Percentiles rank a stretch among this genome's conserved stretches.
Conservation (phyloP, 1,140 invertebrate species). For the Trichonephila inaurata region DNA sequence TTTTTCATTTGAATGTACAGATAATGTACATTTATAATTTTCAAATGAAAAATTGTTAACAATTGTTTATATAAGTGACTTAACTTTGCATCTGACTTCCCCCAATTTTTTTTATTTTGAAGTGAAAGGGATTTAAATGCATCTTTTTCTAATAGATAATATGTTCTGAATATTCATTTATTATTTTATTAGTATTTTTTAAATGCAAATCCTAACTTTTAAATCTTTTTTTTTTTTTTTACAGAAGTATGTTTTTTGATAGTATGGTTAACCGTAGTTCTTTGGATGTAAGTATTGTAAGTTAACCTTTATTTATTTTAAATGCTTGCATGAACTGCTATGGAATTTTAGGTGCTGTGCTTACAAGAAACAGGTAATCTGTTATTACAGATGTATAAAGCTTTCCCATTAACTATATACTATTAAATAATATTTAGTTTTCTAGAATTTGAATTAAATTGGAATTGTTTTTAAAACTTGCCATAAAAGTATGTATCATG, state of each 20-base stretch:
- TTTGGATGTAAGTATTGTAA: constrained; percentile 74
- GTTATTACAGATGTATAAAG: background rate
- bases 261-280: constrained; percentile 31
- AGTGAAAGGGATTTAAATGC: too few species aligned
- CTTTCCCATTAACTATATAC: too few species aligned
- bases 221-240: constrained; percentile 29
- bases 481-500: too few species aligned
- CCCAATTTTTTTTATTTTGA: too few species aligned
- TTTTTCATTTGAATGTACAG: background rate
- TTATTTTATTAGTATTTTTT: too few species aligned
- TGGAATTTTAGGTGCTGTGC: background rate
- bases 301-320: constrained; percentile 40
- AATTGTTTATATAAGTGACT: background rate
- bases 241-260: constrained; percentile 5
- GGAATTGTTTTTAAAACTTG: too few species aligned
- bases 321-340: constrained; percentile 9
- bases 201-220: background rate
- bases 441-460: too few species aligned
- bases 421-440: too few species aligned
- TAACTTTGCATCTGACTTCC: too few species aligned
- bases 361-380: background rate
- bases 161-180: too few species aligned
- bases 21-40: background rate
- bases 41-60: background rate
- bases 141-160: too few species aligned